Conservation (phyloP, 2,797 vertebrate genomes). For the Triplophysa bombifrons region DNA sequence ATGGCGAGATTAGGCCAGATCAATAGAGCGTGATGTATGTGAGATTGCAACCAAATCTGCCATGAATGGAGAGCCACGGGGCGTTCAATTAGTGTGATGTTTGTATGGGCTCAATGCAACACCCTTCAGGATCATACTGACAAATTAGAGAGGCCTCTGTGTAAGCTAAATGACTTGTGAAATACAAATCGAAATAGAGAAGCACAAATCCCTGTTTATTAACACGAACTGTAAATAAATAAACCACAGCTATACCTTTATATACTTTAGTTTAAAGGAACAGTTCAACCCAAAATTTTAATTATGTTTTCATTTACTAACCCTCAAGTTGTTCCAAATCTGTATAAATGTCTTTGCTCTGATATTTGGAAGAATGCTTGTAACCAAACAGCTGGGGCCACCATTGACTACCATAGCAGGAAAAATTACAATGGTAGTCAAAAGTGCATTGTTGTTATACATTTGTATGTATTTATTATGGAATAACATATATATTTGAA, state of each 20-base stretch:
- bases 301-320: no score
- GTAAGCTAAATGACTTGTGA: conserved; percentile 2
- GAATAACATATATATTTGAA: no score
- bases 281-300: neutral
- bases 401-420: no score
- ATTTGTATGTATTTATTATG: no score
- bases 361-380: no score
- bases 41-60: conserved; percentile 56
- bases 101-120: conserved; percentile 45
- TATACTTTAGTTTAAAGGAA: neutral
- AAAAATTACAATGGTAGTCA: no score
- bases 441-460: no score
- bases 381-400: no score
- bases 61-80: conserved; percentile 50
- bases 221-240: neutral
- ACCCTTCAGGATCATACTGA: conserved; percentile 33
- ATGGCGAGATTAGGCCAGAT: conserved; percentile 62
- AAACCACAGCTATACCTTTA: neutral
- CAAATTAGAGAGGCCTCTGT: conserved; percentile 32
- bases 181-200: neutral
- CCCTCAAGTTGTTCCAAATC: no score
- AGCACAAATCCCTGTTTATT: conserved; percentile 2
- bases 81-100: conserved; percentile 55
- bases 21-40: conserved; percentile 59
- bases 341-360: no score